These are phyloP conservation scores for Metellina segmentata DNA, from an alignment of 2,888 invertebrate genomes.

Conservation along the genomic window DNA sequence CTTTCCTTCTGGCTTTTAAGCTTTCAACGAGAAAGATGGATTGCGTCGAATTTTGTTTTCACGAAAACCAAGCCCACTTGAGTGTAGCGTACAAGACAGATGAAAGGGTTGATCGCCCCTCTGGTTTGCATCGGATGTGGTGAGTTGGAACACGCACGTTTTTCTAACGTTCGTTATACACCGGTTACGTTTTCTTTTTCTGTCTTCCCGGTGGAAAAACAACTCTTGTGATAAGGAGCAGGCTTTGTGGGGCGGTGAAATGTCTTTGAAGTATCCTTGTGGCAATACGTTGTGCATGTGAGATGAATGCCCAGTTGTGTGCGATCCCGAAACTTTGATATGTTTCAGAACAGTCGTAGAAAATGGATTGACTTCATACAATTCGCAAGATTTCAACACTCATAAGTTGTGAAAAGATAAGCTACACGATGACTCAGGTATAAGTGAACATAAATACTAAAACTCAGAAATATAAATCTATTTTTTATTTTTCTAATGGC, in stretches of 20 bases:
- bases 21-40: slow-evolving; percentile 16
- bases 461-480: too few species aligned
- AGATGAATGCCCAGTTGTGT: neutral
- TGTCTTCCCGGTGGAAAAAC: neutral
- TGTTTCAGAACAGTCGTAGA: neutral
- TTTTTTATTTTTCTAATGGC: too few species aligned
- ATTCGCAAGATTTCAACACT: too few species aligned
- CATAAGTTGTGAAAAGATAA: too few species aligned
- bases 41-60: neutral
- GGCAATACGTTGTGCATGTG: neutral
- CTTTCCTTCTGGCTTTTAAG: neutral
- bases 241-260: neutral
- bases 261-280: neutral
- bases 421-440: too few species aligned
- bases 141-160: neutral
- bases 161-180: neutral
- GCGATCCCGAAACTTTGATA: neutral
- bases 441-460: too few species aligned
- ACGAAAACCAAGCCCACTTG: neutral
- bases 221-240: slow-evolving; percentile 23
- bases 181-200: neutral
- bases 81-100: neutral
- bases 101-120: slow-evolving; percentile 15
- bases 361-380: neutral
- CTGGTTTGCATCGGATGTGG: slow-evolving; percentile 20